A percentile compares a stretch with the other conserved stretches of the same genome.
Conservation (phyloP, 37 sponge, comb jelly and placozoan species). For the Haliclona indistincta region DNA sequence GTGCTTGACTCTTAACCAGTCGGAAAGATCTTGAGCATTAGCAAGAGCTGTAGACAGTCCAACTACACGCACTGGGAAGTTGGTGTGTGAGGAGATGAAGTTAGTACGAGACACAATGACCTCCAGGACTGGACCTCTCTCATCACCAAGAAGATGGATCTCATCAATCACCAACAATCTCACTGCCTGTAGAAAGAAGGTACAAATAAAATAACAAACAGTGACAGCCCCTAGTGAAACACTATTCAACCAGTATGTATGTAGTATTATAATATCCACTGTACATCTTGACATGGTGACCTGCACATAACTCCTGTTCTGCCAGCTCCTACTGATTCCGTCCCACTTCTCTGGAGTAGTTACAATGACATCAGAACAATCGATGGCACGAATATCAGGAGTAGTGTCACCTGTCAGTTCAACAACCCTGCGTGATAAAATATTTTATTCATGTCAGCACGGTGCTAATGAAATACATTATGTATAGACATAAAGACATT, state of each 20-base stretch:
- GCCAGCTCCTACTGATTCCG: slow-evolving; percentile 97
- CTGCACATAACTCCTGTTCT: slow-evolving; percentile 88
- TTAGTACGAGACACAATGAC: slow-evolving; percentile 98
- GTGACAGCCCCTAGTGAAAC: background rate
- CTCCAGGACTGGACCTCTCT: slow-evolving; percentile 97
- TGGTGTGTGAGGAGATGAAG: slow-evolving; percentile 97
- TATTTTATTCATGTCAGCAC: background rate
- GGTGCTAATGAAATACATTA: background rate
- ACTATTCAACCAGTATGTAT: background rate
- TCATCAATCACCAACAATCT: slow-evolving; percentile 94
- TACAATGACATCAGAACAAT: slow-evolving; percentile 90
- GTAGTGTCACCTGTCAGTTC: slow-evolving; percentile 97
- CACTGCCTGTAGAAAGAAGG: slow-evolving; percentile 78
- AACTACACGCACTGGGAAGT: slow-evolving; percentile 80
- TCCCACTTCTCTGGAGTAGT: slow-evolving; percentile 99
- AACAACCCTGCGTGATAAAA: slow-evolving; percentile 57
- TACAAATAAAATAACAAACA: background rate
- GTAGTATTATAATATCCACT: background rate
- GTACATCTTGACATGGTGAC: background rate
- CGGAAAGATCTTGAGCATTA: slow-evolving; percentile 94
- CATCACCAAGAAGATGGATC: slow-evolving; percentile 97
- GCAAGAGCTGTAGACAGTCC: slow-evolving; percentile 97
- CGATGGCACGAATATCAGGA: slow-evolving; percentile 92
- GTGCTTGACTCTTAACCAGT: slow-evolving; percentile 91
- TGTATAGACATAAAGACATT: background rate